phyloP scores from a whole-genome alignment of 2,888 invertebrate genomes.

The Unio pictorum region DNA sequence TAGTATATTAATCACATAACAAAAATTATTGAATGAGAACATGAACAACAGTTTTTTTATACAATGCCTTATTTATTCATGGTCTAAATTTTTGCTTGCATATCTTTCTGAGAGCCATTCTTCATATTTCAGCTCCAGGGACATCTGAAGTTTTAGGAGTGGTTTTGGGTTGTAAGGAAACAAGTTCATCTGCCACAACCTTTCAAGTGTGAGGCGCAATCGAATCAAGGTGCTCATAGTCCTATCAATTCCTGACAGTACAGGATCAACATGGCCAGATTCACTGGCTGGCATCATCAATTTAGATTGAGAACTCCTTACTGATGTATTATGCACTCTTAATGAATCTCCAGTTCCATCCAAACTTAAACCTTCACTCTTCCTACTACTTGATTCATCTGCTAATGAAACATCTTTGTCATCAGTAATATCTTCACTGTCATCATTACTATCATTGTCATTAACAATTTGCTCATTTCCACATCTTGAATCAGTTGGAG shows the following conservation, averaged over 20 bases:
- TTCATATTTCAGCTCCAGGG: constrained; percentile 38
- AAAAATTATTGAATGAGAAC: no score
- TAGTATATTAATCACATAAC: no score
- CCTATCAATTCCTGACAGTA: constrained; percentile 19
- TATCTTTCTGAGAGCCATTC: no score
- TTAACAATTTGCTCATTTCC: neutral
- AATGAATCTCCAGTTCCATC: constrained; percentile 2
- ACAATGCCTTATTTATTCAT: no score
- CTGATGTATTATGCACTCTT: neutral
- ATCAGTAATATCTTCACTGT: neutral
- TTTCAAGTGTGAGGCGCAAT: constrained; percentile 35
- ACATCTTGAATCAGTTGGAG: no score
- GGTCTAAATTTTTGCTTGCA: no score
- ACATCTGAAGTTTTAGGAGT: constrained; percentile 25
- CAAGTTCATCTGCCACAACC: constrained; percentile 20
- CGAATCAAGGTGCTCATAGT: constrained; percentile 38
- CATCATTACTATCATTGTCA: constrained; percentile 9
- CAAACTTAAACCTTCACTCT: constrained; percentile 9
- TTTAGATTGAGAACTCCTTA: no score
- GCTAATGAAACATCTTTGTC: neutral
- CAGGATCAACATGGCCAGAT: neutral
- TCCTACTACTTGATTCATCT: neutral
- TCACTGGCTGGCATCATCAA: neutral
- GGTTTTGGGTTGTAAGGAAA: constrained; percentile 38
- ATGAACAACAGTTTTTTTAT: no score